A percentile compares a stretch with the other conserved stretches of the same genome.
phyloP scores from a whole-genome alignment of 2,888 invertebrate species.

The Trypoxylon attenuatum region DNA sequence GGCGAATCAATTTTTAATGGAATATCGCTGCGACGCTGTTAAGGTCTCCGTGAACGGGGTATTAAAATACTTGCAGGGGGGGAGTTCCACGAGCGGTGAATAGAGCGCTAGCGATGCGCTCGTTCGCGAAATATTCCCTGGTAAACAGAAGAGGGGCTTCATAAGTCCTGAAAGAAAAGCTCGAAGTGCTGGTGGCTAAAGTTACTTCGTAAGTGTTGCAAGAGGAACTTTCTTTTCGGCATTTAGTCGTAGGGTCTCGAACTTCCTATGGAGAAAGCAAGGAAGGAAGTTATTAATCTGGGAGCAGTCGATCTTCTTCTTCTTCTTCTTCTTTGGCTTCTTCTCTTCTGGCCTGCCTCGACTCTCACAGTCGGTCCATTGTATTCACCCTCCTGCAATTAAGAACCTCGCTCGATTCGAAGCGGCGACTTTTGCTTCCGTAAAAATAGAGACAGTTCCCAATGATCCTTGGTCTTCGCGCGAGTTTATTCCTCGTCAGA shows the following conservation, averaged over 20 bases:
- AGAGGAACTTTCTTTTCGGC: slow-evolving; percentile 53
- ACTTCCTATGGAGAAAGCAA: slow-evolving; percentile 48
- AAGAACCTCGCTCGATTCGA: slow-evolving; percentile 36
- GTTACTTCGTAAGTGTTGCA: slow-evolving; percentile 56
- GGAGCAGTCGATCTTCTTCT: slow-evolving; percentile 48
- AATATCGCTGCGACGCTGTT: too few species aligned
- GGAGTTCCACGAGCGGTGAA: neutral
- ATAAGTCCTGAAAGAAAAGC: slow-evolving; percentile 33
- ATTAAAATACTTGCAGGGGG: too few species aligned
- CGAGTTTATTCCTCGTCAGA: too few species aligned
- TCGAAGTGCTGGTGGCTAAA: neutral
- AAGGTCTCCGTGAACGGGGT: too few species aligned
- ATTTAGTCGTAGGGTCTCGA: slow-evolving; percentile 51
- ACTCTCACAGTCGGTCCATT: slow-evolving; percentile 45
- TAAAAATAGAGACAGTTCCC: too few species aligned
- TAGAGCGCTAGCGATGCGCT: neutral
- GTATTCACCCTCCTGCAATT: slow-evolving; percentile 49
- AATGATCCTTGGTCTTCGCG: too few species aligned
- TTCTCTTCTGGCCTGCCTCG: slow-evolving; percentile 1
- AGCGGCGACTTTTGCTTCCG: too few species aligned
- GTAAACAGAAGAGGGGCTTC: slow-evolving; percentile 35
- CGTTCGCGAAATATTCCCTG: slow-evolving; percentile 16
- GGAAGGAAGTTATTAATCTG: slow-evolving; percentile 58
- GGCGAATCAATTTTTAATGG: too few species aligned
- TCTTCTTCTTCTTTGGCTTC: neutral